Evolutionary conservation across 2,888 invertebrate species (phyloP), one percentile per base, ranked within the genome.

Genomic region (Elaeidobius kamerunicus): DNA sequence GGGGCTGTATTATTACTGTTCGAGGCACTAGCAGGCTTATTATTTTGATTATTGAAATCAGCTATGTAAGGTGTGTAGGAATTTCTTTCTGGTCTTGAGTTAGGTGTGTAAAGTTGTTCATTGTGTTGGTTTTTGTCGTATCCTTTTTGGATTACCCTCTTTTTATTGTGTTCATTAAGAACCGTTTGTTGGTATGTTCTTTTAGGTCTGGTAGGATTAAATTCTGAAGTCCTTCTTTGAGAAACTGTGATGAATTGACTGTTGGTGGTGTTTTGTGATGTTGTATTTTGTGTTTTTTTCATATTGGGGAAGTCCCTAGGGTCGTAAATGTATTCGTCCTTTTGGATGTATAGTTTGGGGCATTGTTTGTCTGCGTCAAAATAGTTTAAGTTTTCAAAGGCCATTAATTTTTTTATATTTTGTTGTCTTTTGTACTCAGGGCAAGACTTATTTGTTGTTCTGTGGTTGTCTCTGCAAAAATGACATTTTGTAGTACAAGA

Each of bases 91-190:
- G 6, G 12, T 12, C 15, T 9, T 35, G 7, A 7, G 6, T 35
- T n/a, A n/a, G n/a, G n/a, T n/a, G n/a, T n/a, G n/a, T n/a, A n/a
- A n/a, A n/a, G n/a, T n/a, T n/a, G n/a, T n/a, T 35, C 11, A 62
- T 63, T 19, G 18, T 44, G 44, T n/a, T 7, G 2, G 7, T 18
- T 11, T 44, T 44, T 44, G 20, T 44, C 34, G 18, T 20, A 44
- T 2, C 30, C 42, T 35, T 35, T 16, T 44, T 44, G 35, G 9
- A 35, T 11, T 1, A 34, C 18, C 34, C 44, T 32, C 18, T 42
- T 50, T 34, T 41, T 12, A 14, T 9, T 9, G 6, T 5, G 27
- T 27, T n/a, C n/a, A 6, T n/a, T n/a, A n/a, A n/a, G n/a, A n/a
- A n/a, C n/a, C n/a, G n/a, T n/a, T n/a, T n/a, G 6, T 32, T 32